phyloP scores from a whole-genome alignment of 1,140 invertebrate genomes.

The Leguminivora glycinivorella region DNA sequence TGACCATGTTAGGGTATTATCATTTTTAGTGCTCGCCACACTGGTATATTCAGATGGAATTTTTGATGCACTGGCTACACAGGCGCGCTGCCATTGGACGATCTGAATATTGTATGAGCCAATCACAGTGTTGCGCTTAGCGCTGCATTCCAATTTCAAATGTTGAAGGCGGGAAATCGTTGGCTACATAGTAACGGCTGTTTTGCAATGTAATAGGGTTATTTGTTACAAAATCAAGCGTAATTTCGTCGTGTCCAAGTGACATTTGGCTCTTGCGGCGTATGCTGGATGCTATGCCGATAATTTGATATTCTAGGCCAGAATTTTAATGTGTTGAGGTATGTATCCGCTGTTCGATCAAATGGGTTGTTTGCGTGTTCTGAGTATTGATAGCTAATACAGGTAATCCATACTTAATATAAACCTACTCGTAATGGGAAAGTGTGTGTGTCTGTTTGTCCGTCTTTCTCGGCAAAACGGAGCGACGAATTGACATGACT shows the following conservation, averaged over 20 bases:
- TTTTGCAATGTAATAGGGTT: slow-evolving; percentile 57
- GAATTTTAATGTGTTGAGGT: slow-evolving; percentile 15
- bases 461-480: too few relatives aligned
- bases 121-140: slow-evolving; percentile 72
- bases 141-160: slow-evolving; percentile 77
- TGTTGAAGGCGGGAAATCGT: slow-evolving; percentile 70
- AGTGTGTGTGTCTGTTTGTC: too few relatives aligned
- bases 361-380: not conserved
- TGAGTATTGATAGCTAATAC: not conserved
- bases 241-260: slow-evolving; percentile 32
- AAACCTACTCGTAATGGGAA: not conserved
- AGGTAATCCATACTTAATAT: not conserved
- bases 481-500: too few relatives aligned
- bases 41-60: slow-evolving; percentile 77
- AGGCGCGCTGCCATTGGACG: slow-evolving; percentile 68
- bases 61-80: slow-evolving; percentile 78
- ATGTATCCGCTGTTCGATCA: not conserved
- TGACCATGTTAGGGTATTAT: slow-evolving; percentile 74
- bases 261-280: slow-evolving; percentile 16
- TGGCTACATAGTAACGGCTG: slow-evolving; percentile 53
- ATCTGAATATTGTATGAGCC: slow-evolving; percentile 77
- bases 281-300: not conserved
- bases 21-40: slow-evolving; percentile 78
- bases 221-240: slow-evolving; percentile 54
- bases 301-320: slow-evolving; percentile 14